Conservation (phyloP, 2,888 invertebrate species). For the Reticulitermes lucifugus region DNA sequence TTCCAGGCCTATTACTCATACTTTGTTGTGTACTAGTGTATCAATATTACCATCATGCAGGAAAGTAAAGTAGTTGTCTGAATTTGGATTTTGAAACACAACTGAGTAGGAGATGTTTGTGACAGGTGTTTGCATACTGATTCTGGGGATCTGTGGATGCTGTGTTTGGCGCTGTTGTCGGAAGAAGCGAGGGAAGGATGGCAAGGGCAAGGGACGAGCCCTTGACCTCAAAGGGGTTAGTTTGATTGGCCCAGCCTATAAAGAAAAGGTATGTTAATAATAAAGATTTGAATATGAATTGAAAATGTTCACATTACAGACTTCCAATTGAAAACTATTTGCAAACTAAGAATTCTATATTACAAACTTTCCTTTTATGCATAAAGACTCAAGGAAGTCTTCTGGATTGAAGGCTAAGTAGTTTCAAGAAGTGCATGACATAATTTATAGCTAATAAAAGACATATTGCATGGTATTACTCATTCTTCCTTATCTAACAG, state of each 20-base stretch:
- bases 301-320: slow-evolving; percentile 9
- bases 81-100: too few relatives aligned
- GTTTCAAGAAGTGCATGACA: slow-evolving; percentile 39
- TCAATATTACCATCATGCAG: too few relatives aligned
- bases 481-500: slow-evolving; percentile 20
- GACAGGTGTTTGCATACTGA: slow-evolving; percentile 76
- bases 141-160: slow-evolving; percentile 89
- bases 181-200: slow-evolving; percentile 92
- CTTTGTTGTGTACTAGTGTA: too few relatives aligned
- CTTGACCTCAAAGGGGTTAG: slow-evolving; percentile 98
- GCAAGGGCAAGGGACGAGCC: slow-evolving; percentile 89
- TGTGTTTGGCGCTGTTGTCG: slow-evolving; percentile 94
- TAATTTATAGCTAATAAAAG: slow-evolving; percentile 38
- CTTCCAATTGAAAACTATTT: slow-evolving; percentile 8
- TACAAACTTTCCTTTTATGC: slow-evolving; percentile 42
- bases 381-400: slow-evolving; percentile 40
- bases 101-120: neutral
- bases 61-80: too few relatives aligned
- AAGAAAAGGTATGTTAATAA: slow-evolving; percentile 86
- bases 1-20: too few relatives aligned
- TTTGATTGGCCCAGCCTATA: slow-evolving; percentile 94
- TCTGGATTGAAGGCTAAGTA: slow-evolving; percentile 40
- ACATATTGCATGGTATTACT: slow-evolving; percentile 28
- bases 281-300: neutral
- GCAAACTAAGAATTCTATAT: slow-evolving; percentile 33